A percentile compares a stretch with the other conserved stretches of the same genome.
Conservation (phyloP, 2,888 invertebrate genomes). For the Drosophila percnosoma region DNA sequence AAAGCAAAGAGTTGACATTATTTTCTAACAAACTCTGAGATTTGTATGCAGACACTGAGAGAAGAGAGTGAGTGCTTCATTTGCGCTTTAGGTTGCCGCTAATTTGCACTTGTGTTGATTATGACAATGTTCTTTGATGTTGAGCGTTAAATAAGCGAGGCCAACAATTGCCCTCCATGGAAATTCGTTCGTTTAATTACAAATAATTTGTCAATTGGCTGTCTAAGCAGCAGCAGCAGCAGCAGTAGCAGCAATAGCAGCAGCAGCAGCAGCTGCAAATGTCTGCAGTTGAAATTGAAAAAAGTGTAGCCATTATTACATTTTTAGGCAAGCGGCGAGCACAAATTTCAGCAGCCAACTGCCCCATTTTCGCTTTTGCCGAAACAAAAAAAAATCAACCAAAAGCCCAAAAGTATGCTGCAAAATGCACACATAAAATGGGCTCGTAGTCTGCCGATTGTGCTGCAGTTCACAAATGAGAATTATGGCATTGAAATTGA, state of each 20-base stretch:
- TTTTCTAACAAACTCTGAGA: neutral
- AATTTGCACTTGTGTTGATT: slow-evolving; percentile 9
- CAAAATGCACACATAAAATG: neutral
- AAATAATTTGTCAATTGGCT: slow-evolving; percentile 61
- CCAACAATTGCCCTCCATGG: slow-evolving; percentile 5
- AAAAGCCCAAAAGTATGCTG: neutral
- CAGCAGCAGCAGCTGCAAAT: neutral
- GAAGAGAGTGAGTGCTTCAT: neutral
- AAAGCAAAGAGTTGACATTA: slow-evolving; percentile 22
- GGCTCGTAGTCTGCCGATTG: neutral
- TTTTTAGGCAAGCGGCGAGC: neutral
- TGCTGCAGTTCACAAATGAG: neutral
- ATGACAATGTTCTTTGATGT: slow-evolving; percentile 8
- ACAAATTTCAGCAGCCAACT: neutral
- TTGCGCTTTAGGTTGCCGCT: neutral
- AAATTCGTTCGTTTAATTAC: slow-evolving; percentile 59
- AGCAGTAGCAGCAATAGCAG: neutral
- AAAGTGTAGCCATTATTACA: neutral
- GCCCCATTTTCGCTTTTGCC: neutral
- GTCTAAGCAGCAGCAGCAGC: neutral
- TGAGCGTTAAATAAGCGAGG: neutral
- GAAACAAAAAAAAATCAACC: neutral
- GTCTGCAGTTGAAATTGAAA: neutral
- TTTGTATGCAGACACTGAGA: slow-evolving; percentile 10
- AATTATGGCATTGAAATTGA: neutral